Percentiles rank a stretch among this genome's conserved stretches.
These are phyloP conservation scores for Laterallus jamaicensis DNA, from an alignment of 2,113 vertebrate genomes.

Conservation along the genomic window DNA sequence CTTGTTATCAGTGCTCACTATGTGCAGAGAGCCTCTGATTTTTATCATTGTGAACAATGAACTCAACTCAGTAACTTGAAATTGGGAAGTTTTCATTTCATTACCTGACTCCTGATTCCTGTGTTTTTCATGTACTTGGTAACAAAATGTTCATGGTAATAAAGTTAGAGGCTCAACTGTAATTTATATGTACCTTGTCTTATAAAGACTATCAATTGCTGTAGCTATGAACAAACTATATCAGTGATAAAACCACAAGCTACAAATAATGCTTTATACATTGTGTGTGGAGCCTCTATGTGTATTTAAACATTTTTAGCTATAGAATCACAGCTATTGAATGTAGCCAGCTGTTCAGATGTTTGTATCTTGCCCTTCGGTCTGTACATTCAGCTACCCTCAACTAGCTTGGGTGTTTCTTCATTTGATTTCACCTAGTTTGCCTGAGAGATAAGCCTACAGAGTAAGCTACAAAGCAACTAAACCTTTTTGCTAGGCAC, in stretches of 20 bases:
- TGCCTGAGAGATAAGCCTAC: not conserved
- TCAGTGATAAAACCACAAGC: not conserved
- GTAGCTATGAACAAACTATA: not conserved
- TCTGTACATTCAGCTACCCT: not conserved
- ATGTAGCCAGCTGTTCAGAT: not conserved
- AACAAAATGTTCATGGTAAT: constrained; percentile 1
- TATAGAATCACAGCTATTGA: not conserved
- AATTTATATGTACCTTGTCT: not conserved
- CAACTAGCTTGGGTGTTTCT: not conserved
- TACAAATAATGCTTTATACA: not conserved
- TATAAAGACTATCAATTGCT: not conserved
- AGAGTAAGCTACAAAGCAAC: not conserved
- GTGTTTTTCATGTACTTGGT: constrained; percentile 50
- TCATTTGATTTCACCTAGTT: not conserved
- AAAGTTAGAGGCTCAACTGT: not conserved
- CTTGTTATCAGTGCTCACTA: not conserved
- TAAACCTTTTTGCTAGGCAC: not conserved
- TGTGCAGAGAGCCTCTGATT: not conserved
- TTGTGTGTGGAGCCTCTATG: not conserved
- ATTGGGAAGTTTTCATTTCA: constrained; percentile 36
- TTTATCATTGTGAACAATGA: not conserved
- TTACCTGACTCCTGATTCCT: constrained; percentile 27
- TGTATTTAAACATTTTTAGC: not conserved
- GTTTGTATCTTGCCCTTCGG: not conserved
- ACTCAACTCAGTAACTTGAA: constrained; percentile 8